Evolutionary conservation across 2,113 vertebrate species (phyloP).

Genomic region (Zosterops japonicus): DNA sequence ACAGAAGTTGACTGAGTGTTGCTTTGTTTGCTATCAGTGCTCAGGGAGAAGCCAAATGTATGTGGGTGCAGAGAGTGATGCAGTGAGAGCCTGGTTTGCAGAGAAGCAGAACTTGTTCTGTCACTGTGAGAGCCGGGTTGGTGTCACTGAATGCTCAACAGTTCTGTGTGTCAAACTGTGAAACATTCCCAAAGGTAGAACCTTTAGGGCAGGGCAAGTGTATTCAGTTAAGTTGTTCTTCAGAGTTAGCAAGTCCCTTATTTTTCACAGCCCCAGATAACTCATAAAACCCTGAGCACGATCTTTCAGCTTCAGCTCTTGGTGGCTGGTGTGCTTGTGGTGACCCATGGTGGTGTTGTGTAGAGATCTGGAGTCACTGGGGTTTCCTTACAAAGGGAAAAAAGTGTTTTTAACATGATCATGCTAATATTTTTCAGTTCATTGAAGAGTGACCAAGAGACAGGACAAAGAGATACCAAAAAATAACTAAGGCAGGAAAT

Average conservation of each 20-base stretch:
- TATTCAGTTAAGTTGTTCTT: neutral
- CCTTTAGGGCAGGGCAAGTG: neutral
- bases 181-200: neutral
- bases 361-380: neutral
- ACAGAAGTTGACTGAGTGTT: neutral
- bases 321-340: accelerated
- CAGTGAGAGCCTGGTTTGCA: neutral
- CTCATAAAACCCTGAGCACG: neutral
- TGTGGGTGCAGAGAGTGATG: neutral
- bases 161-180: neutral
- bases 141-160: neutral
- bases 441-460: neutral
- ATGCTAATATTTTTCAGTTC: neutral
- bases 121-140: neutral
- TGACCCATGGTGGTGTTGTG: neutral
- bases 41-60: neutral
- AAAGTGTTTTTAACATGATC: neutral
- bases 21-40: neutral
- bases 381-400: neutral
- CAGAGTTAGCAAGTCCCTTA: neutral
- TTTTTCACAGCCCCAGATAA: neutral
- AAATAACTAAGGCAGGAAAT: constrained; percentile 16
- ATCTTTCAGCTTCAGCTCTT: neutral
- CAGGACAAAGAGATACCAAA: constrained; percentile 11
- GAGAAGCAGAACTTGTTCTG: neutral